These are phyloP conservation scores for Trichogramma dendrolimi DNA, from an alignment of 2,888 invertebrate species.

Conservation along the genomic window DNA sequence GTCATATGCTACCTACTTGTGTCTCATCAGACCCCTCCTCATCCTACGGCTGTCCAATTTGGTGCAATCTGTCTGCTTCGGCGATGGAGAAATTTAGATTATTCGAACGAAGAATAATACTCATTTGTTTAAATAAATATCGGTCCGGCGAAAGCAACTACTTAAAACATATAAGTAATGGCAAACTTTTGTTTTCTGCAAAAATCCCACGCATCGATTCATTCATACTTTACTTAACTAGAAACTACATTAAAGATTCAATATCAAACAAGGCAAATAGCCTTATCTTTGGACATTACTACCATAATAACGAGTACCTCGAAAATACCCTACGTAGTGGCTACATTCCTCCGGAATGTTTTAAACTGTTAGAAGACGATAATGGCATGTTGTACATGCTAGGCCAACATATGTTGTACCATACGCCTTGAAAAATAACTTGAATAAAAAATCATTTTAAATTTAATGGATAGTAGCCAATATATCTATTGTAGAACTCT, in stretches of 20 bases:
- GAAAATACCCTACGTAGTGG: background rate
- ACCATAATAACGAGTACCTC: constrained; percentile 7
- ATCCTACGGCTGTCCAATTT: constrained; percentile 24
- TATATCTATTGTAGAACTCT: no score
- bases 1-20: constrained; percentile 24
- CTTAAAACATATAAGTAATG: constrained; percentile 10
- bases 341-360: constrained; percentile 22
- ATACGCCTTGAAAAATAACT: no score
- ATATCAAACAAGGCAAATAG: constrained; percentile 1
- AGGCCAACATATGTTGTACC: no score
- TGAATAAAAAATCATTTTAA: no score
- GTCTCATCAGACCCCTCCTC: constrained; percentile 23
- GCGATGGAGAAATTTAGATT: constrained; percentile 20
- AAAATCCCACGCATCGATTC: constrained; percentile 14
- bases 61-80: constrained; percentile 18
- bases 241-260: constrained; percentile 7
- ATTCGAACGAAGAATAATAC: constrained; percentile 25
- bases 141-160: constrained; percentile 5
- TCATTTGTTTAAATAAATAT: constrained; percentile 13
- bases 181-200: constrained; percentile 14
- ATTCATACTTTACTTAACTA: constrained; percentile 12
- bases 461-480: no score
- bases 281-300: background rate
- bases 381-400: no score
- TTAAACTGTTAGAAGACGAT: constrained; percentile 10